Conservation (phyloP, 2,113 vertebrate genomes). For the Dissostichus mawsoni region DNA sequence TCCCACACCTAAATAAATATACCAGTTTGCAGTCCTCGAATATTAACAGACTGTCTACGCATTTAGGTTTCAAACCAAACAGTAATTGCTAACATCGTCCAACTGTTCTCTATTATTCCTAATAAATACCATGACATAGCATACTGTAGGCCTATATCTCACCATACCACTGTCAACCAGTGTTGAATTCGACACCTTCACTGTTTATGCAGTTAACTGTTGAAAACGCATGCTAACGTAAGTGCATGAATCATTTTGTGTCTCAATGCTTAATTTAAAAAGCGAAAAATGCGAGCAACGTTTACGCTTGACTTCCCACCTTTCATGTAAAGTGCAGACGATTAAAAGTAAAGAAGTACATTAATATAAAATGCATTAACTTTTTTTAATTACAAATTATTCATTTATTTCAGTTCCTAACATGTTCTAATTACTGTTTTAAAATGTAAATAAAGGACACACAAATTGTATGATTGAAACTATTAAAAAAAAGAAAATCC, state of each 20-base stretch:
- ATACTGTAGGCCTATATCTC: too few species aligned
- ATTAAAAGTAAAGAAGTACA: too few species aligned
- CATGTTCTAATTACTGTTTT: background rate
- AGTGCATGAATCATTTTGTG: background rate
- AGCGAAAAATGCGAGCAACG: background rate
- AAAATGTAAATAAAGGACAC: background rate
- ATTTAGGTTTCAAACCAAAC: background rate
- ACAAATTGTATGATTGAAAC: background rate
- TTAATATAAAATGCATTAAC: too few species aligned
- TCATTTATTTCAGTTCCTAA: background rate
- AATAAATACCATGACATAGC: too few species aligned
- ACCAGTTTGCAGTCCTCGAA: background rate
- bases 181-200: background rate
- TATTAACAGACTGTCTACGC: too few species aligned
- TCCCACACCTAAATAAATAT: too few species aligned
- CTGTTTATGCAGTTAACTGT: background rate
- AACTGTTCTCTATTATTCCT: background rate
- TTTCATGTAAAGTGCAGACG: too few species aligned
- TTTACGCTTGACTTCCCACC: background rate
- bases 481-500: background rate
- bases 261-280: background rate
- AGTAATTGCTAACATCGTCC: background rate
- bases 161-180: background rate
- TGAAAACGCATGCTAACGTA: background rate
- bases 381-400: too few species aligned